Conservation (phyloP, 1,140 invertebrate genomes). For the Paraescarpia echinospica region DNA sequence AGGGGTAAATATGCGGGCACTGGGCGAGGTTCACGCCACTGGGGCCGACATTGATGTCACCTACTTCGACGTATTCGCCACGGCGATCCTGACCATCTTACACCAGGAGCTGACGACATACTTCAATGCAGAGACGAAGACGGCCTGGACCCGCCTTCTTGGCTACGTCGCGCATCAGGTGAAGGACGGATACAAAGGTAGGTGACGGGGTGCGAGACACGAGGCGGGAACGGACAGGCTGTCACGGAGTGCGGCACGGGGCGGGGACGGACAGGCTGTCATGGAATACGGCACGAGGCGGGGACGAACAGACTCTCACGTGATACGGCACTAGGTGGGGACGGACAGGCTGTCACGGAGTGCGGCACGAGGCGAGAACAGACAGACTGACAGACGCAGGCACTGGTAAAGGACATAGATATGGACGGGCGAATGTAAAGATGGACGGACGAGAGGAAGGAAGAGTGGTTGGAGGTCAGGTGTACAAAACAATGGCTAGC, state of each 20-base stretch:
- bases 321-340: background rate
- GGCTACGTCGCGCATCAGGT: conserved; percentile 38
- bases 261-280: background rate
- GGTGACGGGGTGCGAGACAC: background rate
- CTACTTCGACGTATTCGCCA: conserved; percentile 39
- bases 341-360: background rate
- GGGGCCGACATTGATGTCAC: conserved; percentile 37
- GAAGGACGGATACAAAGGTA: conserved; percentile 35
- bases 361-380: too few species aligned
- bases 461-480: too few species aligned
- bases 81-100: conserved; percentile 36
- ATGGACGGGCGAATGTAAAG: background rate
- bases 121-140: conserved; percentile 29
- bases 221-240: background rate
- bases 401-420: background rate
- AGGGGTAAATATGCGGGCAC: conserved; percentile 25
- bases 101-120: conserved; percentile 33
- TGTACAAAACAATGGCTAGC: too few species aligned
- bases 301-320: background rate
- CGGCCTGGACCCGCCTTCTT: conserved; percentile 36
- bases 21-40: conserved; percentile 39
- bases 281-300: background rate
- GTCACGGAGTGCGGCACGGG: background rate
- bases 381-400: background rate
- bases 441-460: too few species aligned